Base-by-base conservation (phyloP, 2,797 vertebrate species). In the Bovichtus variegatus region DNA sequence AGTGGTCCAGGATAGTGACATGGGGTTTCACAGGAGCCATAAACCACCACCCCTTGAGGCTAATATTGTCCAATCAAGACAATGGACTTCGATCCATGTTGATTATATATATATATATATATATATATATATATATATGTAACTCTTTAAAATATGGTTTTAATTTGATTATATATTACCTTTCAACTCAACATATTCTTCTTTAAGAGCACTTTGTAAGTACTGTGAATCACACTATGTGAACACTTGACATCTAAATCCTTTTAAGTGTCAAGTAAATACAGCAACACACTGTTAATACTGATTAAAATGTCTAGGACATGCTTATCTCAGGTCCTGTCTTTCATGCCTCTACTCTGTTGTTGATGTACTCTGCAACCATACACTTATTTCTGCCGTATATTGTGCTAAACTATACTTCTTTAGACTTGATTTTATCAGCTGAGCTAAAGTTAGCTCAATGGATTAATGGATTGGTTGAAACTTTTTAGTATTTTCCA, bases 31-130 rank as follows among this genome's bases (percentile, higher is more conserved):
- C 41, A 6, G 51, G 69, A 61, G 57, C 81, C 49, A 70, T 89
- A 85, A 92, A 90, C 51, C 25, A 8, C 54, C 36, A 65, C 29
- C 77, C 46, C 71, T 9, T 11, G 72, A 82, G 82, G 13, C 54
- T 43, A 63, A 70, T 87, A 68, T 38, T 25, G 54, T 84, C 71
- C 70, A 83, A 81, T 90, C 72, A 60, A 53, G 74, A 81, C 75
- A 75, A 89, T 81, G 66, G 80, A 77, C 57, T 75, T 89, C 27
- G 38, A 82, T 89, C 73, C 51, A 50, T 34, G n/a, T 61, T 76
- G 34, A 86, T 87, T 71, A 36, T 70, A 49, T 64, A 63, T 34
- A 46, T 69, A 70, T 31, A 9, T 34, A 31, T 34, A 7, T 34
- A 6, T 31, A n/a, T n/a, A n/a, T n/a, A n/a, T n/a, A n/a, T n/a